Evolutionary conservation across 2,113 vertebrate genomes (phyloP), one percentile per base, ranked within the genome.

Genomic region (Mellivora capensis): DNA sequence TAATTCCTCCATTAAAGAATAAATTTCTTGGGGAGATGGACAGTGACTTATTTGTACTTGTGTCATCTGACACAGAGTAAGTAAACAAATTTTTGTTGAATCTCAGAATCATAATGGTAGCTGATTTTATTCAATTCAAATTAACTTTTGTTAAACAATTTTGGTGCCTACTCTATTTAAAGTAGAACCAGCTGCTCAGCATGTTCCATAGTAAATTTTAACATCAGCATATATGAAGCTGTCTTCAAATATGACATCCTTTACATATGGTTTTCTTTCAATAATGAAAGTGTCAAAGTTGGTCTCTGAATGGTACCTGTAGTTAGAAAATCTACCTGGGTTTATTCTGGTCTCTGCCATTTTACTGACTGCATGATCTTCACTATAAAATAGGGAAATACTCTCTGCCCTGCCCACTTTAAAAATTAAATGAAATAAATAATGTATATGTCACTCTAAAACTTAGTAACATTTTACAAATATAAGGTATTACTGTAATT

Each of bases 81-180:
- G 21, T 80, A 93, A 3, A 83, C 34, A 93, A 67, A 54, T 85
- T 94, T 93, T 91, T 96, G 62, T 57, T 90, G 21, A 87, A n/a
- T 93, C 79, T 96, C 80, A 89, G 72, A 96, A 91, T 52, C 91
- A 88, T 49, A 95, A 91, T 49, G 52, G 37, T 81, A n/a, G 21
- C 87, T 97, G 18, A 93, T 86, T 94, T 96, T 94, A 82, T 88
- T 93, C 52, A 96, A 94, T 72, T 95, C 39, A 94, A 34, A 93
- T 77, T 95, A 76, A 76, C 67, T 86, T 95, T 88, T 82, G 7
- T 52, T 87, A 92, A 91, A 74, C 76, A 88, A 4, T 80, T 86
- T 95, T 42, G 76, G 5, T 77, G 47, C 83, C 77, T 90, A 71
- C 25, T 64, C 57, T 91, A 64, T 42, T 79, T 93, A 94, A 96